These are phyloP conservation scores for Poecilia velifera DNA, from an alignment of 2,797 vertebrate species.

Conservation along the genomic window DNA sequence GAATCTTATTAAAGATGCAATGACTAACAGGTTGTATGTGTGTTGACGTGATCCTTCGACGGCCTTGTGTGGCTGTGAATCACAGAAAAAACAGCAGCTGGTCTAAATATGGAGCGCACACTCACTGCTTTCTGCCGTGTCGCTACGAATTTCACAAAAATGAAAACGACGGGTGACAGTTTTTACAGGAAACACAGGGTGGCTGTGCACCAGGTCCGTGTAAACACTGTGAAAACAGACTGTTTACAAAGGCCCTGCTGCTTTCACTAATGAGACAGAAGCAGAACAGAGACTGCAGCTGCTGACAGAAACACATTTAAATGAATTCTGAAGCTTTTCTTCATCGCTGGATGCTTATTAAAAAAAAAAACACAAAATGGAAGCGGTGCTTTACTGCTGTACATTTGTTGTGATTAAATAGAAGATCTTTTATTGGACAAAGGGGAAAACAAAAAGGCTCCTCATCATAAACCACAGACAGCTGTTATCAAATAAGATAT, in stretches of 20 bases:
- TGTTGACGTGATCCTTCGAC: slow-evolving; percentile 6
- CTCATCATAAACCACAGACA: not conserved
- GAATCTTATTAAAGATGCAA: not conserved
- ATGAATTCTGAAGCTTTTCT: slow-evolving; percentile 4
- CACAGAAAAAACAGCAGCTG: not conserved
- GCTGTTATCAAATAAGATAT: not conserved
- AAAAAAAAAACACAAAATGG: not conserved
- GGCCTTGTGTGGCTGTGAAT: not conserved
- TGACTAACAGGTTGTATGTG: slow-evolving; percentile 5
- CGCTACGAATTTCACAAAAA: not conserved
- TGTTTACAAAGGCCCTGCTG: slow-evolving; percentile 25
- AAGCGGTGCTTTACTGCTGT: not conserved
- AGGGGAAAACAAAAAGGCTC: not conserved
- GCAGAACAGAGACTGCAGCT: slow-evolving; percentile 31
- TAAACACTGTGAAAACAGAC: slow-evolving; percentile 52
- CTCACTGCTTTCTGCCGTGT: not conserved
- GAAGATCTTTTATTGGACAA: not conserved
- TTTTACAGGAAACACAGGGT: slow-evolving; percentile 31
- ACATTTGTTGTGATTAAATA: not conserved
- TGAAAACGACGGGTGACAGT: not conserved
- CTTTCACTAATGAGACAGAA: slow-evolving; percentile 60
- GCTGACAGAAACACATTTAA: slow-evolving; percentile 10
- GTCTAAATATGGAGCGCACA: not conserved
- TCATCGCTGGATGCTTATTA: not conserved
- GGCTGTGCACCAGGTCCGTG: slow-evolving; percentile 33